A percentile compares a stretch with the other conserved stretches of the same genome.
Conservation (phyloP, 1,140 invertebrate genomes). For the Hyles vespertilio region DNA sequence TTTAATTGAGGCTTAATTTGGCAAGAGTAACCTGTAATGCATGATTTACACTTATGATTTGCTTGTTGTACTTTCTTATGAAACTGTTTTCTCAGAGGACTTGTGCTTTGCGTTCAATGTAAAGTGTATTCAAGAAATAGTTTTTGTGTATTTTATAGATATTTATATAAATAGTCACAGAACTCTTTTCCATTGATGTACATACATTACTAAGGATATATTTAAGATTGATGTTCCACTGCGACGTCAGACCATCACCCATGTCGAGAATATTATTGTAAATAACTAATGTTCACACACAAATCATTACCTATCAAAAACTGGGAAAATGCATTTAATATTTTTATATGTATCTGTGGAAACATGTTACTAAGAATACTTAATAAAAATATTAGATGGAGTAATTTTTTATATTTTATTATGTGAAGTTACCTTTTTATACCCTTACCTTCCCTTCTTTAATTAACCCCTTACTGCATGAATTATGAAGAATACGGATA, state of each 20-base stretch:
- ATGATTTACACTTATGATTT: conserved; percentile 21
- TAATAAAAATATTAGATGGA: conserved; percentile 73
- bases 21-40: conserved; percentile 13
- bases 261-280: conserved; percentile 50
- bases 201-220: conserved; percentile 37
- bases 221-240: conserved; percentile 50
- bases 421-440: too few relatives aligned
- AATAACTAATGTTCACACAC: conserved; percentile 53
- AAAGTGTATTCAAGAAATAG: conserved; percentile 25
- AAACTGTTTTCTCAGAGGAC: conserved; percentile 12
- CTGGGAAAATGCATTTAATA: conserved; percentile 65
- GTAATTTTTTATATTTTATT: conserved; percentile 7
- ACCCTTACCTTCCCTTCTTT: too few relatives aligned
- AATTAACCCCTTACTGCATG: too few relatives aligned
- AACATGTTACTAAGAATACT: conserved; percentile 42
- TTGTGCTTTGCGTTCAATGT: conserved; percentile 8
- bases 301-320: conserved; percentile 56
- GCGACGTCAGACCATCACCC: conserved; percentile 37
- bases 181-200: conserved; percentile 46
- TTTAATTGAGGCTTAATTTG: conserved; percentile 52
- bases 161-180: conserved; percentile 34
- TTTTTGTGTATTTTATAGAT: conserved; percentile 43
- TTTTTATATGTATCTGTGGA: conserved; percentile 68
- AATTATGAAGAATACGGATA: too few relatives aligned
- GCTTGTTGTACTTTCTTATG: conserved; percentile 15